Conservation (phyloP, 2,888 invertebrate species). For the Stenchaetothrips biformis region DNA sequence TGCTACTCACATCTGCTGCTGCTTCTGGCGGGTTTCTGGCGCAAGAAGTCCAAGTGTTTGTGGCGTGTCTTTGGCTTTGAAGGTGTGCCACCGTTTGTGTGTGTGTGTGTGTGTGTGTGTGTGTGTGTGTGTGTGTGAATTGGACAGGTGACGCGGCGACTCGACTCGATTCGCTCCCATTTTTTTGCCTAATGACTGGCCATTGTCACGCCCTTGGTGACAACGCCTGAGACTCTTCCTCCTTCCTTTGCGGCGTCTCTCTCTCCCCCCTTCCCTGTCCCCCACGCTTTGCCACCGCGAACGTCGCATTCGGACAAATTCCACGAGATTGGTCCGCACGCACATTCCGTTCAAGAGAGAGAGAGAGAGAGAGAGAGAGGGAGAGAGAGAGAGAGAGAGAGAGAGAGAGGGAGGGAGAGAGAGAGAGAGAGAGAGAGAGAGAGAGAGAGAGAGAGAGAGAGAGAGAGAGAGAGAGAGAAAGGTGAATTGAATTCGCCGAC, state of each 20-base stretch:
- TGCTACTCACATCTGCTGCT: too few species aligned
- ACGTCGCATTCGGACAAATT: conserved; percentile 4
- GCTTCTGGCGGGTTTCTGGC: too few species aligned
- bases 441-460: neutral
- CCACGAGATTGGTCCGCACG: neutral
- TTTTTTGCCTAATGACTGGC: conserved; percentile 17
- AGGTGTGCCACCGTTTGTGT: too few species aligned
- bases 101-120: too few species aligned
- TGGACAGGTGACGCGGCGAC: neutral
- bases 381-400: neutral
- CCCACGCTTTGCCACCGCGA: neutral
- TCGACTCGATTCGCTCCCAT: neutral
- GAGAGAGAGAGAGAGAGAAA: neutral
- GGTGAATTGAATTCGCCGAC: neutral
- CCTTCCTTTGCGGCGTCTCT: neutral
- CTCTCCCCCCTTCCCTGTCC: neutral
- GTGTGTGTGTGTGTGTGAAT: neutral
- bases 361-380: neutral
- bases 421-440: too few species aligned
- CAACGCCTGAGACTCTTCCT: neutral
- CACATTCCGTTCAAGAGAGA: neutral
- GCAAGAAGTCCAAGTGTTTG: neutral
- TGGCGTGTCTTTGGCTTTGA: neutral
- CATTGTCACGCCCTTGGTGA: conserved; percentile 1
- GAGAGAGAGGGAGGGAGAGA: neutral